Base-by-base conservation (phyloP, 2,888 invertebrate genomes). In the Polyommatus icarus region DNA sequence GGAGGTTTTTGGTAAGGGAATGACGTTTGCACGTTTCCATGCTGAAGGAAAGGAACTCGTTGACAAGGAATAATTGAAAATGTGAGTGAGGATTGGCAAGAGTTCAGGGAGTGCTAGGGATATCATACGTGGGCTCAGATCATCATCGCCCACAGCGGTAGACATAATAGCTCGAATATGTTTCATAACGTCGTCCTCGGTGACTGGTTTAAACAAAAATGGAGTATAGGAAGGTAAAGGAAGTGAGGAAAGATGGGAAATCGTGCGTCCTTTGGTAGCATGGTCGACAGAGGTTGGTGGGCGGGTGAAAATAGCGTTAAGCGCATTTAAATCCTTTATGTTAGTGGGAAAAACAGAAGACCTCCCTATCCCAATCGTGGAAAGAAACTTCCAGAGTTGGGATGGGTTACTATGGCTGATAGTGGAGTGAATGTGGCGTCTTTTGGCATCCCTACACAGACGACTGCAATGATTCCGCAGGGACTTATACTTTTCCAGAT, bases 31-130 rank as follows among this genome's bases (percentile, higher is more conserved):
- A 54, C 54, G 54, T 18, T 54, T 54, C 54, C 54, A 18, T 18
- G 54, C 54, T 5, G 18, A 54, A 18, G 54, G 57, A n/a, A 57
- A 57, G 57, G n/a, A 57, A 57, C 57, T 57, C 57, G 12, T 15
- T 50, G 12, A 50, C 50, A 50, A 50, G 0, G 50, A 50, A 50
- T 50, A 50, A 15, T 72, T 72, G n/a, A 72, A 72, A 15, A 32
- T 72, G 18, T 72, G 72, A 36, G 72, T 72, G 4, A 72, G 40
- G 4, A 72, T 72, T 32, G 72, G 72, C 29, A 72, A 6, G 12
- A 72, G 72, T 36, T 72, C 72, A 40, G 72, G 72, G 0, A 72
- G 29, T 6, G 36, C 29, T 18, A 72, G 72, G 36, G 12, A 36
- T 18, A 72, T 32, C 72, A 72, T 72, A 32, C 72, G 29, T 10